A percentile compares a stretch with the other conserved stretches of the same genome.
Conservation (phyloP, 2,113 vertebrate species). For the Mohoua ochrocephala region DNA sequence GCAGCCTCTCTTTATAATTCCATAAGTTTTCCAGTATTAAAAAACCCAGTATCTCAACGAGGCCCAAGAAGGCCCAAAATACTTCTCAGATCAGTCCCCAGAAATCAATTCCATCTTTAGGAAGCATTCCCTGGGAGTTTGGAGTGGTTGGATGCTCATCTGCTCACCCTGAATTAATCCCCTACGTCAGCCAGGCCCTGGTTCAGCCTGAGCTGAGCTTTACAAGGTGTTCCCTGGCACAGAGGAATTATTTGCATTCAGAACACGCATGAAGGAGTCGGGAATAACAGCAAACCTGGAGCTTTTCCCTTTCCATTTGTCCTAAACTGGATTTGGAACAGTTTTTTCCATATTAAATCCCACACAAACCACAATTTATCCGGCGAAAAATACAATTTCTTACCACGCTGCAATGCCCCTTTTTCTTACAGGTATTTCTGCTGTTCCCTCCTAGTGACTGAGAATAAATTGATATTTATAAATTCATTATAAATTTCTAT, state of each 20-base stretch:
- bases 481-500: background rate
- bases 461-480: background rate
- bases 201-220: background rate
- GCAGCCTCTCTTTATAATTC: background rate
- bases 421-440: background rate
- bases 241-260: background rate
- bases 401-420: rapidly evolving
- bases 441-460: background rate
- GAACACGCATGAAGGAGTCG: background rate
- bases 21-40: background rate
- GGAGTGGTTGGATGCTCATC: rapidly evolving
- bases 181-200: rapidly evolving
- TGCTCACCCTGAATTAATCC: background rate
- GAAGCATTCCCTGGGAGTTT: background rate
- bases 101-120: background rate
- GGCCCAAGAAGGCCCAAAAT: background rate
- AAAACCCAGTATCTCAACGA: background rate
- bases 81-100: background rate
- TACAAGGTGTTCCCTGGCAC: background rate
- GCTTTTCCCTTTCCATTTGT: background rate
- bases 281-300: background rate
- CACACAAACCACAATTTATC: background rate
- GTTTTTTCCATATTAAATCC: background rate
- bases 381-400: background rate
- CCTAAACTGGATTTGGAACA: background rate